Evolutionary conservation across 2,113 vertebrate species (phyloP).

Genomic region (Pao palembangensis): DNA sequence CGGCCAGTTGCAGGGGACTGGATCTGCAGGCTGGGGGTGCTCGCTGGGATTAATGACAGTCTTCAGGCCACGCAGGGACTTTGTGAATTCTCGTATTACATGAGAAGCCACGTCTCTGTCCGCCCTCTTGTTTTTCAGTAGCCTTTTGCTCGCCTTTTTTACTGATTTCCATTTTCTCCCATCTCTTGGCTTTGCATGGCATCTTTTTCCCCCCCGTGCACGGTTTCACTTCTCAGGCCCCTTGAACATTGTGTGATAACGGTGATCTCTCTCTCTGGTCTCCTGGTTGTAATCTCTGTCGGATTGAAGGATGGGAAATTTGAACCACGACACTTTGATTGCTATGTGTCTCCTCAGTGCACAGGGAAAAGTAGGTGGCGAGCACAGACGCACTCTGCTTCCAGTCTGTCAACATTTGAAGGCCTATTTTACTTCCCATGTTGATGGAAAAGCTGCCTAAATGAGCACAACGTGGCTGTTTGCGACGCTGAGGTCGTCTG

Average conservation of each 20-base stretch:
- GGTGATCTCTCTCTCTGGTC: not conserved
- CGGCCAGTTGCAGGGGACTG: conserved; percentile 5
- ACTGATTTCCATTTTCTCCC: not conserved
- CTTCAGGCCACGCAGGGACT: conserved; percentile 18
- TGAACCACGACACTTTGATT: not conserved
- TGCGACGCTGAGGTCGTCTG: too few species aligned
- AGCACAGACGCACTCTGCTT: too few species aligned
- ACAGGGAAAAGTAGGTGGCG: too few species aligned
- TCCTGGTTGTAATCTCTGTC: not conserved
- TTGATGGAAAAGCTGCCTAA: too few species aligned
- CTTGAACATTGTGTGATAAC: not conserved
- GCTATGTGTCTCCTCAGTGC: not conserved
- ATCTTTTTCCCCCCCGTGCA: not conserved
- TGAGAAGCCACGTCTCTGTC: conserved; percentile 22
- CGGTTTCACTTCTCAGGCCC: not conserved
- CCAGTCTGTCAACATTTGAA: too few species aligned
- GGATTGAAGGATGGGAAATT: not conserved
- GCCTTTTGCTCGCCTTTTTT: not conserved
- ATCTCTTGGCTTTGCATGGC: not conserved
- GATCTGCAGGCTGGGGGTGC: not conserved
- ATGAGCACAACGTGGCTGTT: too few species aligned
- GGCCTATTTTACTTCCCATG: too few species aligned
- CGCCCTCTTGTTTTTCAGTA: conserved; percentile 1
- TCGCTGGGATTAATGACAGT: conserved; percentile 29
- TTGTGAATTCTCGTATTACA: conserved; percentile 29